Conservation (phyloP, 2,888 invertebrate species). For the Athrips mouffetella region DNA sequence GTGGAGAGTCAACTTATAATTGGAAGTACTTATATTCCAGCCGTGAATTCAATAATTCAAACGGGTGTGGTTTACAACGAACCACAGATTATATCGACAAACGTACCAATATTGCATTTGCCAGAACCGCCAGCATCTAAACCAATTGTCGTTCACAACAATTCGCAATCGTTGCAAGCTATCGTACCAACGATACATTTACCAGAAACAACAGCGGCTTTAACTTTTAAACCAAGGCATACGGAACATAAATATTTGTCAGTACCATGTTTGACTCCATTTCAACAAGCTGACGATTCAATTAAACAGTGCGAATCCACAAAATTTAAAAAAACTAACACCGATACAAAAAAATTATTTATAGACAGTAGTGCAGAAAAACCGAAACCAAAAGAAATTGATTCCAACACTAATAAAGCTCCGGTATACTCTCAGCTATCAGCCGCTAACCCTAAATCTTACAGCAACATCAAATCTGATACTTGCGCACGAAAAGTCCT, state of each 20-base stretch:
- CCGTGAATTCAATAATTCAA: not conserved
- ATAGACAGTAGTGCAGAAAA: not conserved
- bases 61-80: not conserved
- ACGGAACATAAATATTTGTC: too few species aligned
- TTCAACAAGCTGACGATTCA: too few species aligned
- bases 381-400: too few species aligned
- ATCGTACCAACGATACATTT: not conserved
- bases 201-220: not conserved
- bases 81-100: not conserved
- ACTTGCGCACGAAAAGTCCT: conserved; percentile 40
- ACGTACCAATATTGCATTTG: not conserved
- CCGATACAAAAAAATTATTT: not conserved
- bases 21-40: not conserved
- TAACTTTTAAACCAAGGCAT: not conserved
- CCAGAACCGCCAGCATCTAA: not conserved
- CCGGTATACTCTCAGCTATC: not conserved
- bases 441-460: not conserved
- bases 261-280: too few species aligned
- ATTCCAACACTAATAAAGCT: not conserved
- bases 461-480: not conserved
- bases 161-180: too few species aligned
- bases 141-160: too few species aligned
- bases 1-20: not conserved
- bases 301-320: too few species aligned
- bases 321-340: too few species aligned